phyloP scores from a whole-genome alignment of 2,888 invertebrate genomes.

The Coelopa pilipes region DNA sequence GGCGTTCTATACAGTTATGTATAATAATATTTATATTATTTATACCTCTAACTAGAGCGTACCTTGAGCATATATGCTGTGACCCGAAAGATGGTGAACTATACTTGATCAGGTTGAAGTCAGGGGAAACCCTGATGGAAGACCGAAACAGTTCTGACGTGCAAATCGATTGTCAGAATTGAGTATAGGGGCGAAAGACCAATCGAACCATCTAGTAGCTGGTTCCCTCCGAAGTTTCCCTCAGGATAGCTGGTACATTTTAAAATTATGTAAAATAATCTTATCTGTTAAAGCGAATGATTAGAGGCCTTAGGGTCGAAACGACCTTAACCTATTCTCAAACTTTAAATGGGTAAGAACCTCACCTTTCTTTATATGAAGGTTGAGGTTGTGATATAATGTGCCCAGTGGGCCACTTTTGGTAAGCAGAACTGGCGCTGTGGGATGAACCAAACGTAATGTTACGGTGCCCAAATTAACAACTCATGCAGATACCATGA shows the following conservation, averaged over 20 bases:
- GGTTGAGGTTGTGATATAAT: conserved; percentile 69
- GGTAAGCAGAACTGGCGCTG: conserved; percentile 81
- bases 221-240: conserved; percentile 82
- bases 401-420: conserved; percentile 68
- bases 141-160: conserved; percentile 80
- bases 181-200: conserved; percentile 76
- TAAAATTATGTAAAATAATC: conserved; percentile 65
- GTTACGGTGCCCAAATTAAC: conserved; percentile 46
- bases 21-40: conserved; percentile 48
- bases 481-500: conserved; percentile 60
- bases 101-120: conserved; percentile 70
- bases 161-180: conserved; percentile 83
- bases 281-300: conserved; percentile 81
- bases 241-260: conserved; percentile 76
- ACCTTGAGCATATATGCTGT: conserved; percentile 73
- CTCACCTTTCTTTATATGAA: conserved; percentile 72
- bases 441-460: conserved; percentile 80
- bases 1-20: conserved; percentile 56
- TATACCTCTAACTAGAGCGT: conserved; percentile 48
- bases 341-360: conserved; percentile 81
- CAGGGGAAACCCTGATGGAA: conserved; percentile 66
- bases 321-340: conserved; percentile 79
- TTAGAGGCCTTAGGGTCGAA: conserved; percentile 75
- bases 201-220: conserved; percentile 84
- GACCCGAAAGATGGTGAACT: conserved; percentile 81